Base-by-base conservation (phyloP, 2,113 vertebrate genomes). In the Alces alces region DNA sequence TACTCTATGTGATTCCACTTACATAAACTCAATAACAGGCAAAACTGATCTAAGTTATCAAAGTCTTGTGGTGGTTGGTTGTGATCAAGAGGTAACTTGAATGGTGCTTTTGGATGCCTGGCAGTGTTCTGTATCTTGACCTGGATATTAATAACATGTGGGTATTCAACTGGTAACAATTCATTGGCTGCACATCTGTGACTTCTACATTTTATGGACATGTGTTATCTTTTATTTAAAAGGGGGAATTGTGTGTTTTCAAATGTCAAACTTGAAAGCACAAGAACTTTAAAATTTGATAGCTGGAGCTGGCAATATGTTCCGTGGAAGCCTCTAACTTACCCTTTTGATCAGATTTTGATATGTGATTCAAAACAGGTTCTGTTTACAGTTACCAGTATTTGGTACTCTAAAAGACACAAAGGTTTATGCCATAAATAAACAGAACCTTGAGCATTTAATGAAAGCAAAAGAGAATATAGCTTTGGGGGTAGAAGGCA, bases 201-300 rank as follows among this genome's bases (percentile, higher is more conserved):
- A 80, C 12, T 7, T 82, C 43, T 36, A 19, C 13, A 45, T 60
- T 86, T 82, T 64, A 61, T 64, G 36, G 54, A 19, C 27, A 25
- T 33, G 13, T 45, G 4, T 1, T 64, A 43, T 30, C n/a, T 78
- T 92, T 79, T 61, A 43, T 39, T 36, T 8, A 21, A 52, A 47
- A 15, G 17, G 10, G 7, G 21, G 19, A 52, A 45, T 28, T 1
- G 0, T 25, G 12, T 36, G 33, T 43, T 47, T 92, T 54, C 50
- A 89, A n/a, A 66, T 36, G 43, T 66, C 64, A 94, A 66, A 12
- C 57, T 7, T 61, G 60, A 95, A 90, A 93, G 70, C 36, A 16
- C 13, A 86, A 73, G 28, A 55, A 80, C 28, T 43, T 25, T 58
- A 70, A 27, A 45, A 30, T 60, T 45, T 86, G 6, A 45, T 33